Evolutionary conservation across 2,888 invertebrate species (phyloP), one percentile per base, ranked within the genome.

Genomic region (Ophioninae sp.): DNA sequence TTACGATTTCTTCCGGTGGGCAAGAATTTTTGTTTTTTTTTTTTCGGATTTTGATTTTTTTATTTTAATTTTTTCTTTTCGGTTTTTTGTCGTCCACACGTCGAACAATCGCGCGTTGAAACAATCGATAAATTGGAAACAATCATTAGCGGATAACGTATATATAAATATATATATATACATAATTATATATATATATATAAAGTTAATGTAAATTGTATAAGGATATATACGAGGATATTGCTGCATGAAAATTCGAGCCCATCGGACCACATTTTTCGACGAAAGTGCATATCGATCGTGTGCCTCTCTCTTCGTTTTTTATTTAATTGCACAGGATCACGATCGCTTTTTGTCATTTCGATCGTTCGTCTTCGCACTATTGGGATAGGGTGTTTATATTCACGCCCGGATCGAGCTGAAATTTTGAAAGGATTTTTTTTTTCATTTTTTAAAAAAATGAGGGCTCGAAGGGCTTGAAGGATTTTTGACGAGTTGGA

Each of bases 101-200:
- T 79, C 22, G 37, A 44, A 64, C 41, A 37, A 58, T 81, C 58
- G 64, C 73, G 69, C 71, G 74, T 73, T 76, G 74, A 71, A 67
- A 79, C 81, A 79, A 84, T 84, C 84, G 84, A 78, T 75, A 61
- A 76, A 72, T 39, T 75, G 39, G 56, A 63, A 79, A 81, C 84
- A 84, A 84, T 84, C 84, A 84, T 81, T 84, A 84, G 81, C 41
- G 9, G 56, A 79, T 84, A 84, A 84, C 76, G 59, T 3, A 30
- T 30, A 30, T 30, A 30, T 30, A 30, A 30, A 30, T 30, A 30
- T 30, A 30, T 30, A 30, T 30, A 30, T 30, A 30, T 30, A 30
- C 3, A 30, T 30, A 30, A 2, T 64, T 73, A 73, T 61, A 30
- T 30, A 30, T 30, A 30, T 30, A 30, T 30, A 68, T 73, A 73